These are phyloP conservation scores for Notodonta dromedarius DNA, from an alignment of 2,888 invertebrate species.

Conservation along the genomic window DNA sequence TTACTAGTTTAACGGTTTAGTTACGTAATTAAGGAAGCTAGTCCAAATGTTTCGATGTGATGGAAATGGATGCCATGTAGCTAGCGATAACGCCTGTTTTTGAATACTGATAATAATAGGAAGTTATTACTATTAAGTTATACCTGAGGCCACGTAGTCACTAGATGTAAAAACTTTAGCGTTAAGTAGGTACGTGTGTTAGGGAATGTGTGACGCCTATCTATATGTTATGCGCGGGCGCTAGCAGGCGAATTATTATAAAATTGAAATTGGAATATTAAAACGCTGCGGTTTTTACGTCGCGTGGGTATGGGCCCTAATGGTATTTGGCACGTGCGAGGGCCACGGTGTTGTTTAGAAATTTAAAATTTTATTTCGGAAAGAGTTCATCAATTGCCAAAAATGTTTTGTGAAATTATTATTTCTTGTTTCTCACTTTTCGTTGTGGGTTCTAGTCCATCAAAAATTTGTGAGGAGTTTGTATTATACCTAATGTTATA, in stretches of 20 bases:
- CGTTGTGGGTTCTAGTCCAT: conserved; percentile 82
- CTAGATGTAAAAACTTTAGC: conserved; percentile 42
- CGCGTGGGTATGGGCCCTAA: conserved; percentile 25
- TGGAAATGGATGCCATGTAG: conserved; percentile 78
- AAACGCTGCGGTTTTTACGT: conserved; percentile 35
- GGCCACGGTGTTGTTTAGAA: conserved; percentile 24
- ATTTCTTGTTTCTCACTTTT: conserved; percentile 54
- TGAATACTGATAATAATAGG: conserved; percentile 48
- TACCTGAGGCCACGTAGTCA: conserved; percentile 39
- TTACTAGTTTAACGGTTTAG: conserved; percentile 74
- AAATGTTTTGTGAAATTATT: conserved; percentile 58
- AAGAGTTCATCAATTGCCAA: conserved; percentile 55
- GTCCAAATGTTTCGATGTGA: conserved; percentile 81
- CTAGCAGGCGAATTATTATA: conserved; percentile 30
- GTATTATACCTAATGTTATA: conserved; percentile 62
- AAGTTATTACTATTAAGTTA: conserved; percentile 38
- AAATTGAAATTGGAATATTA: conserved; percentile 25
- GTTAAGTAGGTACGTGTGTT: conserved; percentile 37
- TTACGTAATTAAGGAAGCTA: conserved; percentile 81
- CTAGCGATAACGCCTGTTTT: conserved; percentile 56
- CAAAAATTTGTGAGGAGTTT: conserved; percentile 69
- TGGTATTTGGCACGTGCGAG: conserved; percentile 23
- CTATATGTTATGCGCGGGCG: conserved; percentile 42
- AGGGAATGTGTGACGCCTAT: conserved; percentile 38
- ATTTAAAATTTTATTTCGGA: conserved; percentile 25